A percentile compares a stretch with the other conserved stretches of the same genome.
Evolutionary conservation across 2,888 invertebrate species (phyloP).

Genomic region (Conus canariensis): DNA sequence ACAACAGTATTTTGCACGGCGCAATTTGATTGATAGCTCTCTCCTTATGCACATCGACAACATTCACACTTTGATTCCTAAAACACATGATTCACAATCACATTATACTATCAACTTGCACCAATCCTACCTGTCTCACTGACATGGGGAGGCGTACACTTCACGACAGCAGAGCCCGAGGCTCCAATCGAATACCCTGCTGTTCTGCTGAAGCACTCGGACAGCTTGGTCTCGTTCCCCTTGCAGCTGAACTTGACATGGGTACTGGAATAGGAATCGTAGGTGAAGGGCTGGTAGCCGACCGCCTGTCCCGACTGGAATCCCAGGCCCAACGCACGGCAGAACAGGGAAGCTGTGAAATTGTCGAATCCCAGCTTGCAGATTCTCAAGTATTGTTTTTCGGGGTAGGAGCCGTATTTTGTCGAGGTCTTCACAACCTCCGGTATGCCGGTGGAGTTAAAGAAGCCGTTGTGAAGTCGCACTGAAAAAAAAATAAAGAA

Average conservation of each 20-base stretch:
- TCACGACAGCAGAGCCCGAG: neutral
- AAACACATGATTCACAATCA: too few relatives aligned
- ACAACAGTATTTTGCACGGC: too few relatives aligned
- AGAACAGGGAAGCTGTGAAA: slow-evolving; percentile 17
- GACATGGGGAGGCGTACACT: neutral
- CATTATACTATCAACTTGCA: too few relatives aligned
- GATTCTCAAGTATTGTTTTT: neutral
- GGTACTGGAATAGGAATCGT: neutral
- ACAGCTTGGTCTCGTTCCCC: neutral
- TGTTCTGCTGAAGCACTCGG: neutral
- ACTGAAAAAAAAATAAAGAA: neutral
- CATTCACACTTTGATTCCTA: too few relatives aligned
- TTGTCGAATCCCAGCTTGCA: neutral
- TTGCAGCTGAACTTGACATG: slow-evolving; percentile 3
- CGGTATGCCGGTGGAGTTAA: slow-evolving; percentile 23
- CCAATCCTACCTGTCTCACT: neutral
- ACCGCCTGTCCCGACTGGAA: neutral
- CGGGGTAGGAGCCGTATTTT: neutral
- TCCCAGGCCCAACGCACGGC: neutral
- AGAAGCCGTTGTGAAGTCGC: slow-evolving; percentile 23
- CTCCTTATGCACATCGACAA: too few relatives aligned
- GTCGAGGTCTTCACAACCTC: neutral
- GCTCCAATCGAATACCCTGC: neutral
- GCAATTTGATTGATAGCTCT: too few relatives aligned
- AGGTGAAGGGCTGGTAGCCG: neutral